Conservation (phyloP, 1,140 invertebrate genomes). For the Drosophila kepulauana region DNA sequence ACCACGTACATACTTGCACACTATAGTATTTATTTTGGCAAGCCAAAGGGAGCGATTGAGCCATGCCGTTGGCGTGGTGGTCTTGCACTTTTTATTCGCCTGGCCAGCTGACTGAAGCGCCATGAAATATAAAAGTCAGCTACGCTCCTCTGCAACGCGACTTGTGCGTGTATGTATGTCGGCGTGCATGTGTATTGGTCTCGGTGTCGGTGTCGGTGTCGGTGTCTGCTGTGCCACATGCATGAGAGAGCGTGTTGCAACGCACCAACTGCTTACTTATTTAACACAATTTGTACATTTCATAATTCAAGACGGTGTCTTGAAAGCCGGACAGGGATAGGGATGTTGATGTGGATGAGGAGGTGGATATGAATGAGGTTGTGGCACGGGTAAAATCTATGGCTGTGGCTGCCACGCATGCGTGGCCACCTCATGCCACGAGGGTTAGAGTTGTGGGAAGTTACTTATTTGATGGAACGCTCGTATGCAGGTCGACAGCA, state of each 20-base stretch:
- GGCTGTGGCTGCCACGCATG: slow-evolving; percentile 56
- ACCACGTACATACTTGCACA: slow-evolving; percentile 48
- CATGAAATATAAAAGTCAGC: slow-evolving; percentile 67
- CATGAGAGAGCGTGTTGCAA: slow-evolving; percentile 47
- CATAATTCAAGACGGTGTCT: slow-evolving; percentile 56
- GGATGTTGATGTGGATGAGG: background rate
- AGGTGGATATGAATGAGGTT: background rate
- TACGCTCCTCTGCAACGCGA: slow-evolving; percentile 50
- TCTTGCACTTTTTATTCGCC: slow-evolving; percentile 28
- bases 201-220: slow-evolving; percentile 6
- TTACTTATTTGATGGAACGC: slow-evolving; percentile 53
- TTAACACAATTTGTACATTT: slow-evolving; percentile 81
- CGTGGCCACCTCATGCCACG: slow-evolving; percentile 49
- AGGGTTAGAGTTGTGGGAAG: slow-evolving; percentile 20
- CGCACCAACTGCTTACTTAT: slow-evolving; percentile 75
- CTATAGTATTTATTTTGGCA: slow-evolving; percentile 5
- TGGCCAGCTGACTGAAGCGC: slow-evolving; percentile 24
- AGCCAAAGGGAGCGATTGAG: background rate
- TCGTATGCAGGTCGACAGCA: slow-evolving; percentile 23
- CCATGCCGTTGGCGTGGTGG: slow-evolving; percentile 13
- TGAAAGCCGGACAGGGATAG: slow-evolving; percentile 9
- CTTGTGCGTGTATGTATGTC: slow-evolving; percentile 49
- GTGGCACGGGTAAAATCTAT: background rate
- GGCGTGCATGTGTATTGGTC: background rate
- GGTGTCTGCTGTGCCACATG: slow-evolving; percentile 33